These are phyloP conservation scores for Morone saxatilis DNA, from an alignment of 2,113 vertebrate genomes.

Conservation along the genomic window DNA sequence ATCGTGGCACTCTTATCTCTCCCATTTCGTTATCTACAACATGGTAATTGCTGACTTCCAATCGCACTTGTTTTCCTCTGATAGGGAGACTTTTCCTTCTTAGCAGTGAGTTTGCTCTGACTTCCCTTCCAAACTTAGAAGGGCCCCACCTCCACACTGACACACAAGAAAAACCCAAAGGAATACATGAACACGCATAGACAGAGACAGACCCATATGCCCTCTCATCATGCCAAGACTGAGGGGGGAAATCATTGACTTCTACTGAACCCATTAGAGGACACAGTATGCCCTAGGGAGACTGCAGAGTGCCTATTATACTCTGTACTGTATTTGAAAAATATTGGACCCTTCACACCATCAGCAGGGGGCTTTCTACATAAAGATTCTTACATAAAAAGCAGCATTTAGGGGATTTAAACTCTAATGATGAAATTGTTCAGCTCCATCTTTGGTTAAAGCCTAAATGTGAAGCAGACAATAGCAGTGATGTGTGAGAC, in stretches of 20 bases:
- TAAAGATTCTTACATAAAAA: constrained; percentile 13
- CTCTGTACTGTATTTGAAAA: constrained; percentile 9
- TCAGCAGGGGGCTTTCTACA: not conserved
- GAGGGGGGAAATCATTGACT: constrained; percentile 28
- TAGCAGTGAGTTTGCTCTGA: constrained; percentile 30
- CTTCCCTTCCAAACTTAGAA: constrained; percentile 39
- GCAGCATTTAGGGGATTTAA: not conserved
- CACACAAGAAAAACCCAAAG: constrained; percentile 47
- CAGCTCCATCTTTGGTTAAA: constrained; percentile 7
- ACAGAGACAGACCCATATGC: constrained; percentile 30
- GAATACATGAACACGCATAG: constrained; percentile 25
- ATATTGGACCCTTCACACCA: not conserved
- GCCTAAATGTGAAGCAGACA: not conserved
- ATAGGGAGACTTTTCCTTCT: constrained; percentile 59
- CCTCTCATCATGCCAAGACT: constrained; percentile 43
- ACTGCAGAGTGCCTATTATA: constrained; percentile 26
- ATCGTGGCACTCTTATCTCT: constrained; percentile 79
- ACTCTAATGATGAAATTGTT: not conserved
- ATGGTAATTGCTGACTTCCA: constrained; percentile 85
- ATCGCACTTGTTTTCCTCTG: constrained; percentile 75
- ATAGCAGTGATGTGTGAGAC: not conserved
- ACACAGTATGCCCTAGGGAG: not conserved
- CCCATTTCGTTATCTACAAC: constrained; percentile 71
- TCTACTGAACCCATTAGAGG: constrained; percentile 39
- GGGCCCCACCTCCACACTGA: constrained; percentile 38